Percentiles rank a stretch among this genome's conserved stretches.
Evolutionary conservation across 2,113 vertebrate genomes (phyloP).

Genomic region (Balaeniceps rex): DNA sequence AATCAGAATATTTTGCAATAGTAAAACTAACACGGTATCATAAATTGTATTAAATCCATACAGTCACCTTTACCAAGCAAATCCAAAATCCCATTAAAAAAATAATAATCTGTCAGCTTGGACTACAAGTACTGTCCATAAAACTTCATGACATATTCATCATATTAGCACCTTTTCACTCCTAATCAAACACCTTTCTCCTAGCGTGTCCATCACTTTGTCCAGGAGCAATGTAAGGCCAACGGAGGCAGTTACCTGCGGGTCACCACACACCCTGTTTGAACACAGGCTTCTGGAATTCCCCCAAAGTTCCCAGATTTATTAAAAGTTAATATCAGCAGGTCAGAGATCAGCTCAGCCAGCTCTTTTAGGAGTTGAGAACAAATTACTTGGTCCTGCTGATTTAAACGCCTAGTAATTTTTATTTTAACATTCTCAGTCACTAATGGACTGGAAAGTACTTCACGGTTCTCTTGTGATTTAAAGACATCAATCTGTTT

Average conservation of each 20-base stretch:
- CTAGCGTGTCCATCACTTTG: background rate
- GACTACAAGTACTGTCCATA: background rate
- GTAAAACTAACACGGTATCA: background rate
- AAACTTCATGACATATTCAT: background rate
- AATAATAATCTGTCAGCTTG: background rate
- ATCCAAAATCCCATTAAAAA: constrained; percentile 5
- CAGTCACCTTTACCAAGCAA: background rate
- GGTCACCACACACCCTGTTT: background rate
- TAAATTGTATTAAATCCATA: background rate
- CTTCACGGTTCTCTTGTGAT: background rate
- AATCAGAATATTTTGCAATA: background rate
- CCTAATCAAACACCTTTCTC: background rate
- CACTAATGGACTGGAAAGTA: constrained; percentile 51
- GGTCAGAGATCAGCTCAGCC: constrained; percentile 42
- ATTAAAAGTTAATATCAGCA: constrained; percentile 23
- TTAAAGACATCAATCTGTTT: constrained; percentile 32
- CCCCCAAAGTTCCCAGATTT: constrained; percentile 24
- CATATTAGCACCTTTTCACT: background rate
- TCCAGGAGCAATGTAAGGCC: background rate
- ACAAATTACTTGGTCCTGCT: background rate
- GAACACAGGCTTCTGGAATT: constrained; percentile 11
- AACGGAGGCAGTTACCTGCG: background rate
- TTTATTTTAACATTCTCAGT: constrained; percentile 31
- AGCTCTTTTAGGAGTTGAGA: constrained; percentile 19
- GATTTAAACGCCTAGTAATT: constrained; percentile 45